Evolutionary conservation across 2,888 invertebrate genomes (phyloP), one percentile per base, ranked within the genome.

Genomic region (Entomobrya multifasciata): DNA sequence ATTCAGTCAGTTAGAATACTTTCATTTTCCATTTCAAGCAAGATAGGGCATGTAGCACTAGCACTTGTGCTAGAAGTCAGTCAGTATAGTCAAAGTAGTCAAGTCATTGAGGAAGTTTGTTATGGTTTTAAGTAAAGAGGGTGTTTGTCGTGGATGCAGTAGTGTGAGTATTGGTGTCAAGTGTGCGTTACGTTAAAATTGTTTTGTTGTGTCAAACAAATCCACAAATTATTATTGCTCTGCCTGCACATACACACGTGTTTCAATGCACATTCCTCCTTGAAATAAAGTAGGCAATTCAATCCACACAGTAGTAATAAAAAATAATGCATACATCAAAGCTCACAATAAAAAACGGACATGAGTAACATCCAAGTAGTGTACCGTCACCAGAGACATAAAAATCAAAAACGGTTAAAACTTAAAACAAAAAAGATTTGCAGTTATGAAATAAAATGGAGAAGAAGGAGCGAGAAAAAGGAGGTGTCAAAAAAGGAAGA

Each of bases 401-500:
- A 36, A 36, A 4, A 36, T 74, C 55, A 74, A 41, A 22, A 74
- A 52, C 41, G 52, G 20, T 20, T 44, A 25, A 27, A 70, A 70
- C 47, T n/a, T n/a, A n/a, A n/a, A n/a, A n/a, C n/a, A n/a, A 70
- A 70, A 70, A 70, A 17, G 22, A 22, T 44, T 13, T 41, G 20
- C 44, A 11, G 52, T 17, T 52, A 4, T 57, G 55, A 3, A 41
- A 11, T 41, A 77, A 77, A 36, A 77, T 25, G 44, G 60, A 60
- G 17, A 27, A 6, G 22, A 77, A 47, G 52, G 60, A 44, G 60
- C 30, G 44, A 77, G 30, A 44, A 60, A 13, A 17, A 57, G 60
- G 60, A 77, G 77, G 57, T 60, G 77, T 77, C 57, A 55, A 87
- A 83, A 87, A 87, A 87, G 87, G 83, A 87, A 87, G 87, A 87